phyloP scores from a whole-genome alignment of 2,113 vertebrate species.

The Channa maculata region DNA sequence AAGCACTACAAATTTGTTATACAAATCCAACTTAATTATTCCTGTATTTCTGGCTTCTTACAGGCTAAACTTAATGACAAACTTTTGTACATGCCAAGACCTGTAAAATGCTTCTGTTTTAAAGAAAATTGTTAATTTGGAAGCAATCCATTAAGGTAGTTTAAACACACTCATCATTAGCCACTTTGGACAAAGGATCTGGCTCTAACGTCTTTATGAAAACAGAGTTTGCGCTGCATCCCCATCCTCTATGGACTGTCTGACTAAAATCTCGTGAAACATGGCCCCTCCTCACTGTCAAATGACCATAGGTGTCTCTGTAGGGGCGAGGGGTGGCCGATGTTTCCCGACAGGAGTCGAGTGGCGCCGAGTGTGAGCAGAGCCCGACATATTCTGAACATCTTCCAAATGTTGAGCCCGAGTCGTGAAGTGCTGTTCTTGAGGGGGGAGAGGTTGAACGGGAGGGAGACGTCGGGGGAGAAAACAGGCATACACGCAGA shows the following conservation, averaged over 20 bases:
- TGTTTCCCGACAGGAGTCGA: slow-evolving; percentile 77
- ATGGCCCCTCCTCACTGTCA: slow-evolving; percentile 12
- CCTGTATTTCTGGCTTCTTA: too few species aligned
- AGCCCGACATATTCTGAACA: slow-evolving; percentile 72
- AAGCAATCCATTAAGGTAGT: background rate
- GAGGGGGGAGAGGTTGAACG: slow-evolving; percentile 69
- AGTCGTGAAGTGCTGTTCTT: slow-evolving; percentile 74
- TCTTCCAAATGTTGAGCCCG: slow-evolving; percentile 77
- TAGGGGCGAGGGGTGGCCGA: slow-evolving; percentile 42
- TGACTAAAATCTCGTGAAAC: background rate
- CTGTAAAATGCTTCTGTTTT: too few species aligned
- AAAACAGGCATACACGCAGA: slow-evolving; percentile 22
- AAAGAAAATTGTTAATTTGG: too few species aligned
- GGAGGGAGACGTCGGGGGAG: slow-evolving; percentile 59
- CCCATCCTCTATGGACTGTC: background rate
- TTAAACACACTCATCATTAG: background rate
- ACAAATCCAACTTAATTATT: too few species aligned
- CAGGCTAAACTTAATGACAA: too few species aligned
- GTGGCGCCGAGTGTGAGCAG: slow-evolving; percentile 68
- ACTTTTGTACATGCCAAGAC: too few species aligned
- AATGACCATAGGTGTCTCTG: slow-evolving; percentile 27
- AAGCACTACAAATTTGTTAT: too few species aligned
- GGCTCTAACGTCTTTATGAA: background rate
- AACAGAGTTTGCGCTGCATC: background rate
- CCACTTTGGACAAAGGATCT: background rate